Percentiles rank a stretch among this genome's conserved stretches.
Conservation (phyloP, 2,797 vertebrate species). For the Anguilla pacifica region DNA sequence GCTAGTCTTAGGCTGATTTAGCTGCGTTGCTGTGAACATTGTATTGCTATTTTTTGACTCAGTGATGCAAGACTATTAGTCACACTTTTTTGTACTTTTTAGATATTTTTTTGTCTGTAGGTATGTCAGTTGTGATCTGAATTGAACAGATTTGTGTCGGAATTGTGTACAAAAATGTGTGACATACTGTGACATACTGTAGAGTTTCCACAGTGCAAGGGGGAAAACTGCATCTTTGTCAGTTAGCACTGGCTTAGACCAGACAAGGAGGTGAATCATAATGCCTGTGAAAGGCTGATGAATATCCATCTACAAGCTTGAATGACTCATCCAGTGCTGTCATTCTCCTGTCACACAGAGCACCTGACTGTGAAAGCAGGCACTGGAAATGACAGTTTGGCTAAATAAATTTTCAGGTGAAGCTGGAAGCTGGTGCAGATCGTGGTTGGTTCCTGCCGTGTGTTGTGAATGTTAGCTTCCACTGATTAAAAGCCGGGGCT, state of each 20-base stretch:
- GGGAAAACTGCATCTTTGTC: not conserved
- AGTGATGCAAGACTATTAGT: not conserved
- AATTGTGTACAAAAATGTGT: not conserved
- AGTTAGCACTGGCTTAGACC: not conserved
- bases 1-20: not conserved
- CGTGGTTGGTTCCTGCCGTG: not conserved
- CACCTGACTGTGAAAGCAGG: not conserved
- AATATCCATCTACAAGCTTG: not conserved
- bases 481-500: not conserved
- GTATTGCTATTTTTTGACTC: not conserved
- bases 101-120: not conserved
- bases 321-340: not conserved
- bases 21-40: not conserved
- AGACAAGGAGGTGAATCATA: not conserved
- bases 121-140: too few relatives aligned
- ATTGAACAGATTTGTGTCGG: too few relatives aligned
- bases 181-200: not conserved
- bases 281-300: not conserved
- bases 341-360: not conserved
- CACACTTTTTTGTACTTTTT: not conserved
- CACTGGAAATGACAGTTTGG: not conserved
- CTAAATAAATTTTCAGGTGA: constrained; percentile 2
- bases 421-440: not conserved
- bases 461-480: not conserved
- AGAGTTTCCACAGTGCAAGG: not conserved